Percentiles rank a stretch among this genome's conserved stretches.
Conservation (phyloP, 2,888 invertebrate species). For the Meloe dianella region DNA sequence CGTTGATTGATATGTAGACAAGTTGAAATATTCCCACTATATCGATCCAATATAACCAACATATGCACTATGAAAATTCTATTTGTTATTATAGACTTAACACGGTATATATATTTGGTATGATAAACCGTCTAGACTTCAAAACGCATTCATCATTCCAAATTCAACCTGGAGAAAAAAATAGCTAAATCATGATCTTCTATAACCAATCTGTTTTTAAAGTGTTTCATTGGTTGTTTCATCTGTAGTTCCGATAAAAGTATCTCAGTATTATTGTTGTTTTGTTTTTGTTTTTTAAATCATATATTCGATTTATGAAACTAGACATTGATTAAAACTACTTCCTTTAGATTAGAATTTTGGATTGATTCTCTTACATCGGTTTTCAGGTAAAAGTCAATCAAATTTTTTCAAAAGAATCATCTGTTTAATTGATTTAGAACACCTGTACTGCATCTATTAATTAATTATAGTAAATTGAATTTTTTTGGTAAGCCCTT, state of each 20-base stretch:
- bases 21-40: neutral
- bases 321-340: neutral
- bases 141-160: neutral
- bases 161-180: neutral
- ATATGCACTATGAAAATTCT: neutral
- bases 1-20: neutral
- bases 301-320: neutral
- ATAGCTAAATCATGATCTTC: neutral
- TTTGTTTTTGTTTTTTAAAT: neutral
- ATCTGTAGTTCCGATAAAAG: constrained; percentile 3
- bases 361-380: neutral
- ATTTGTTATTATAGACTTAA: neutral
- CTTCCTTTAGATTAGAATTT: neutral
- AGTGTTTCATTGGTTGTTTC: neutral
- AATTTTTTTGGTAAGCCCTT: neutral
- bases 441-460: constrained; percentile 31
- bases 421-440: constrained; percentile 39
- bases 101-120: neutral
- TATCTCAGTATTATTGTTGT: too few relatives aligned
- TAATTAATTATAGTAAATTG: neutral
- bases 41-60: neutral
- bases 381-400: constrained; percentile 37
- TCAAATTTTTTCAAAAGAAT: constrained; percentile 33
- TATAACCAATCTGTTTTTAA: constrained; percentile 1
- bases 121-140: neutral